phyloP scores from a whole-genome alignment of 2,888 invertebrate species.

The Stictocephala bisonia region DNA sequence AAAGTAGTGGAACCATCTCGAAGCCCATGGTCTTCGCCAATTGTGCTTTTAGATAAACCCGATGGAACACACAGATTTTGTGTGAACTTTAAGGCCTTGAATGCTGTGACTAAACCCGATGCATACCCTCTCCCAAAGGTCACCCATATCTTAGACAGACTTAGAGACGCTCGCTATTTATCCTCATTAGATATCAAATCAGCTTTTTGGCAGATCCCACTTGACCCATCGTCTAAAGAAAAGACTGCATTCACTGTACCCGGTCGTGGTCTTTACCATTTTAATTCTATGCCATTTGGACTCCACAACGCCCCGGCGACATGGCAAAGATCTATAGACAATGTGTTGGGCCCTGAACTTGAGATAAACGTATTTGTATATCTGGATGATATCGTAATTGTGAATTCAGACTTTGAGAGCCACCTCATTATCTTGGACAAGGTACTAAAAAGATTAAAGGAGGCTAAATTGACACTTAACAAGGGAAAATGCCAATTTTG shows the following conservation, averaged over 20 bases:
- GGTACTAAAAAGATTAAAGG: not conserved
- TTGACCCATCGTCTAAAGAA: slow-evolving; percentile 42
- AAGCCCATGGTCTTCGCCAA: slow-evolving; percentile 57
- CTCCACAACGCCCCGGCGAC: not conserved
- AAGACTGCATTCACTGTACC: slow-evolving; percentile 55
- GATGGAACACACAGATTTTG: slow-evolving; percentile 53
- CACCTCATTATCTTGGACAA: not conserved
- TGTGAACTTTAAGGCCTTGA: slow-evolving; percentile 53
- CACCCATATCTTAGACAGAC: slow-evolving; percentile 46
- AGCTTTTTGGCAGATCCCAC: slow-evolving; percentile 53
- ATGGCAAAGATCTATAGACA: not conserved
- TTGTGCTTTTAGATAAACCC: slow-evolving; percentile 55
- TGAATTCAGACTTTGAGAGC: slow-evolving; percentile 34
- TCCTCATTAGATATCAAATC: slow-evolving; percentile 50
- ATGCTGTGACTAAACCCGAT: slow-evolving; percentile 51
- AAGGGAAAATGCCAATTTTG: slow-evolving; percentile 55
- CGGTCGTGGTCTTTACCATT: not conserved
- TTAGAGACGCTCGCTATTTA: slow-evolving; percentile 39
- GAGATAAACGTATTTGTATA: not conserved
- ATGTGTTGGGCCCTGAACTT: not conserved
- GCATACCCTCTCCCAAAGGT: slow-evolving; percentile 51
- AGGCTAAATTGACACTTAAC: not conserved
- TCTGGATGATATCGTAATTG: slow-evolving; percentile 4
- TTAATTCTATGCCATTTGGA: not conserved
- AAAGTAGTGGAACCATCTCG: slow-evolving; percentile 56